Percentiles rank a stretch among this genome's conserved stretches.
Evolutionary conservation across 2,888 invertebrate species (phyloP).

Genomic region (Synanthedon myopaeformis): DNA sequence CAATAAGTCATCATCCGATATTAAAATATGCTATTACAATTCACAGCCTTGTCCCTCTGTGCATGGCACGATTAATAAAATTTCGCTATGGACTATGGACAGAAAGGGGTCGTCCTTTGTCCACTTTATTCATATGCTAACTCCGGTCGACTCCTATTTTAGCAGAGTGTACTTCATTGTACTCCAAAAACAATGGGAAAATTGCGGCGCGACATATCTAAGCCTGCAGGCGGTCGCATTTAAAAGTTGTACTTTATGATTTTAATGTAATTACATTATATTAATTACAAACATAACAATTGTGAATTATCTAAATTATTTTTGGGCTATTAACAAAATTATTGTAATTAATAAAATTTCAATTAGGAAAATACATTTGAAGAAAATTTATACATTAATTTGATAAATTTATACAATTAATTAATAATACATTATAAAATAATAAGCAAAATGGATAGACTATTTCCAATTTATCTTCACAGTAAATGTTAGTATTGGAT

Average conservation of each 20-base stretch:
- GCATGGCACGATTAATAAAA: constrained; percentile 45
- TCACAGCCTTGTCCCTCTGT: constrained; percentile 14
- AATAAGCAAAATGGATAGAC: too few species aligned
- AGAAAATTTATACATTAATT: too few species aligned
- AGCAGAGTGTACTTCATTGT: constrained; percentile 42
- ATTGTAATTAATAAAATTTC: too few species aligned
- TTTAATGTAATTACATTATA: too few species aligned
- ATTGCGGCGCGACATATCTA: constrained; percentile 21
- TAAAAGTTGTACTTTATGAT: neutral
- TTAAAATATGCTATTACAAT: neutral
- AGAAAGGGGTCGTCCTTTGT: constrained; percentile 48
- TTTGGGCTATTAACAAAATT: too few species aligned
- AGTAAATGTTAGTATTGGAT: neutral
- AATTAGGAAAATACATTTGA: too few species aligned
- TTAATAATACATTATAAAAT: neutral
- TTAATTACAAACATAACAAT: too few species aligned
- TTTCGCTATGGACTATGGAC: constrained; percentile 38
- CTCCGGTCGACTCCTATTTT: constrained; percentile 43
- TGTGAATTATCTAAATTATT: too few species aligned
- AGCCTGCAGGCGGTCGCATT: neutral
- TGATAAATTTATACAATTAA: neutral
- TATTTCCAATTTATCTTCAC: neutral
- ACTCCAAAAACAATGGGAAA: constrained; percentile 45
- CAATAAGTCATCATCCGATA: neutral
- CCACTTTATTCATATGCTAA: constrained; percentile 65